Conservation (phyloP, 2,113 vertebrate species). For the Anthoscopus minutus region DNA sequence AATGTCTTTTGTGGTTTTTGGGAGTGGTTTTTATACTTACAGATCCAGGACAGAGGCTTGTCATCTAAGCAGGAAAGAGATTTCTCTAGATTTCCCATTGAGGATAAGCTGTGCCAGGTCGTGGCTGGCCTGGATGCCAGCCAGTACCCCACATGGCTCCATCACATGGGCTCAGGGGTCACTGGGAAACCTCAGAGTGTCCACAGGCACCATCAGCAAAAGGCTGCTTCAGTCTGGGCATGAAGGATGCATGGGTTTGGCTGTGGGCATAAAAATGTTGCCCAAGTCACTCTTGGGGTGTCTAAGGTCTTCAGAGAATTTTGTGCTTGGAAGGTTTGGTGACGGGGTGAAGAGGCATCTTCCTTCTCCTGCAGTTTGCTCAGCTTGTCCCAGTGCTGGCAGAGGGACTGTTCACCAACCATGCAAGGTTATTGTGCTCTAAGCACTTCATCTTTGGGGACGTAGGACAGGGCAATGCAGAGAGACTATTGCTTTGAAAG, state of each 20-base stretch:
- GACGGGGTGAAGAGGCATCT: neutral
- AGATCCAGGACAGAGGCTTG: neutral
- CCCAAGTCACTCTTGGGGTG: neutral
- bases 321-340: neutral
- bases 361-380: neutral
- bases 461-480: neutral
- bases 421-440: neutral
- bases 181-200: accelerated
- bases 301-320: neutral
- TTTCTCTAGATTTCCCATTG: neutral
- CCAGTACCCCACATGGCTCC: accelerated
- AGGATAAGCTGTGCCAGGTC: neutral
- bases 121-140: neutral
- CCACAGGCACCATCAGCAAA: neutral
- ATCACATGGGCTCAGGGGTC: neutral
- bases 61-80: neutral
- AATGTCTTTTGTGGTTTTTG: neutral
- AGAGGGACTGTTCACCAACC: accelerated
- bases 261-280: neutral
- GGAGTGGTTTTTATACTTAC: neutral
- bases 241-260: accelerated
- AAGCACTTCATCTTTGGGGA: neutral
- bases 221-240: neutral
- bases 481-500: neutral
- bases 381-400: neutral